Percentiles rank a stretch among this genome's conserved stretches.
Evolutionary conservation across 2,113 vertebrate species (phyloP).

Genomic region (Nyctibius bracteatus): DNA sequence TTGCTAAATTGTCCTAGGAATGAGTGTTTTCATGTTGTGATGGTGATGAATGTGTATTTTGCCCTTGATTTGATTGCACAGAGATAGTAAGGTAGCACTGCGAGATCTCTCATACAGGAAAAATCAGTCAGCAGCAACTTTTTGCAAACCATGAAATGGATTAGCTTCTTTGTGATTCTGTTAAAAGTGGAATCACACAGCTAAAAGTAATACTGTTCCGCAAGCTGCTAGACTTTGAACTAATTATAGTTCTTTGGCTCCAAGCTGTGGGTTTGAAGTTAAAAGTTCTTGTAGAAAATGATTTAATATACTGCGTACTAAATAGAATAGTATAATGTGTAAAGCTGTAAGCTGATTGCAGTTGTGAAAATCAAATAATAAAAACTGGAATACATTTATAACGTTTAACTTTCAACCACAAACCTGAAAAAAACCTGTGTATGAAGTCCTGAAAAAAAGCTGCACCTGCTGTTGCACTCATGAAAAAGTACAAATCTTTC

Average conservation of each 20-base stretch:
- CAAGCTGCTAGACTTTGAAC: background rate
- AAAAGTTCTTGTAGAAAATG: background rate
- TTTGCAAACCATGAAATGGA: background rate
- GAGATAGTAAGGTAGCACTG: background rate
- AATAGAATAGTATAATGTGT: background rate
- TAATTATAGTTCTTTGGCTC: slow-evolving; percentile 19
- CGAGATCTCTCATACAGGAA: background rate
- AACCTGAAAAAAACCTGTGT: background rate
- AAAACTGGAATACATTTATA: background rate
- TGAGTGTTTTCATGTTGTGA: background rate
- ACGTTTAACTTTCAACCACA: background rate
- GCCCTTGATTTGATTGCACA: background rate
- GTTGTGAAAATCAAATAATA: background rate
- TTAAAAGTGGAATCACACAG: slow-evolving; percentile 21
- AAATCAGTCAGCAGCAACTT: background rate
- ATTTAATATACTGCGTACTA: background rate
- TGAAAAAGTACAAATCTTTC: background rate
- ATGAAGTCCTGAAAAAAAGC: background rate
- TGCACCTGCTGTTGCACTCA: background rate
- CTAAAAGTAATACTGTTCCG: slow-evolving; percentile 8
- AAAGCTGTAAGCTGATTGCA: background rate
- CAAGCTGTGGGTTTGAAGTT: slow-evolving; percentile 34
- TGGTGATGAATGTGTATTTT: background rate
- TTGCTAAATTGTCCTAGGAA: background rate
- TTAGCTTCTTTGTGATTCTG: background rate